Evolutionary conservation across 2,113 vertebrate species (phyloP).

Genomic region (Aspidoscelis tigris): DNA sequence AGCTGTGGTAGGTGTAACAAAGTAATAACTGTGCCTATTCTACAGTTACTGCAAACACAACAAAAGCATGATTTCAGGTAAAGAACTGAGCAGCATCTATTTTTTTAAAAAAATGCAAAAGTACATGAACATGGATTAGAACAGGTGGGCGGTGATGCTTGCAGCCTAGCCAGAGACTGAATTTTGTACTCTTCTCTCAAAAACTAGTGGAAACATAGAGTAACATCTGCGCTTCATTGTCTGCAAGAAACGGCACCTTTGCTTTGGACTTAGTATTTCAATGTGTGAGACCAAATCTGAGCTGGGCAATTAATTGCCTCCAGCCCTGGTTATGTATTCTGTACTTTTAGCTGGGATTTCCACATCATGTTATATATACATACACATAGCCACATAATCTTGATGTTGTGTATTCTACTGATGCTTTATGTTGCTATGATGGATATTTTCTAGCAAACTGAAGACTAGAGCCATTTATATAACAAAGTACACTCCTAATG

Average conservation of each 20-base stretch:
- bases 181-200: not conserved
- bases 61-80: not conserved
- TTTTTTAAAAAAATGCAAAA: too few species aligned
- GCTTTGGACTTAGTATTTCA: not conserved
- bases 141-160: too few species aligned
- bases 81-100: not conserved
- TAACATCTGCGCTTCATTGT: too few species aligned
- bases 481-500: too few species aligned
- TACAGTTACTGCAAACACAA: not conserved
- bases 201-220: not conserved
- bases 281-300: not conserved
- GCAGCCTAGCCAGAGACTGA: too few species aligned
- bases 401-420: not conserved
- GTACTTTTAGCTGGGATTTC: not conserved
- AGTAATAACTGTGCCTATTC: not conserved
- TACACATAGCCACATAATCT: not conserved
- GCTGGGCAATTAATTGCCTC: not conserved
- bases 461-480: too few species aligned
- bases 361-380: not conserved
- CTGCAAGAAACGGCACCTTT: too few species aligned
- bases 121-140: too few species aligned
- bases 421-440: too few species aligned
- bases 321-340: not conserved
- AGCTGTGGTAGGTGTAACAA: not conserved
- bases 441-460: too few species aligned